Evolutionary conservation across 2,888 invertebrate species (phyloP).

Genomic region (Epinotia nisella): DNA sequence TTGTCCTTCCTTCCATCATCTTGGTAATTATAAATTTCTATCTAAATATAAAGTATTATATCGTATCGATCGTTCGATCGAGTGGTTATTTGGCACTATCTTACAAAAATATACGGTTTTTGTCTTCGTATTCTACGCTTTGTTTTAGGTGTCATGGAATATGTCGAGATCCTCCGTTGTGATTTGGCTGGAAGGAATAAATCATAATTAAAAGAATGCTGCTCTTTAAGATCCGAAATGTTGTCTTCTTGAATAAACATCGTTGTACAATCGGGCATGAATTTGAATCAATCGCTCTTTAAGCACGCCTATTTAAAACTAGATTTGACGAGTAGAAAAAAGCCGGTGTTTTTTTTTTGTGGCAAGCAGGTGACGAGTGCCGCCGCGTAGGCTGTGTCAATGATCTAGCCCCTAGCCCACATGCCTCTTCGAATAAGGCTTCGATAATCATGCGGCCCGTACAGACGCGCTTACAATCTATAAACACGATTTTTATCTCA

Average conservation of each 20-base stretch:
- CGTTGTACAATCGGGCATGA: slow-evolving; percentile 48
- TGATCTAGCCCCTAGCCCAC: slow-evolving; percentile 83
- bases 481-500: slow-evolving; percentile 30
- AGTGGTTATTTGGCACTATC: slow-evolving; percentile 78
- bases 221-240: slow-evolving; percentile 58
- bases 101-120: slow-evolving; percentile 75
- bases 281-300: slow-evolving; percentile 47
- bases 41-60: slow-evolving; percentile 71
- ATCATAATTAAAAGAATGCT: slow-evolving; percentile 37
- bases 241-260: slow-evolving; percentile 53
- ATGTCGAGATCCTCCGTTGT: slow-evolving; percentile 79
- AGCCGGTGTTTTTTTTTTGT: slow-evolving; percentile 64
- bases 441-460: slow-evolving; percentile 76
- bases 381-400: slow-evolving; percentile 82
- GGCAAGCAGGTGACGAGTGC: slow-evolving; percentile 79
- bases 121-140: slow-evolving; percentile 65
- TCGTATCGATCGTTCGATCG: slow-evolving; percentile 57
- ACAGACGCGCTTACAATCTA: slow-evolving; percentile 58
- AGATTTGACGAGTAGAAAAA: slow-evolving; percentile 72
- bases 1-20: slow-evolving; percentile 84
- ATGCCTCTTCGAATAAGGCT: slow-evolving; percentile 82
- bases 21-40: slow-evolving; percentile 70
- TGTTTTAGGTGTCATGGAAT: slow-evolving; percentile 78
- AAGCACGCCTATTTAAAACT: slow-evolving; percentile 65
- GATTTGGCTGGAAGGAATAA: slow-evolving; percentile 69